phyloP scores from a whole-genome alignment of 2,113 vertebrate species.

The Mirza zaza region DNA sequence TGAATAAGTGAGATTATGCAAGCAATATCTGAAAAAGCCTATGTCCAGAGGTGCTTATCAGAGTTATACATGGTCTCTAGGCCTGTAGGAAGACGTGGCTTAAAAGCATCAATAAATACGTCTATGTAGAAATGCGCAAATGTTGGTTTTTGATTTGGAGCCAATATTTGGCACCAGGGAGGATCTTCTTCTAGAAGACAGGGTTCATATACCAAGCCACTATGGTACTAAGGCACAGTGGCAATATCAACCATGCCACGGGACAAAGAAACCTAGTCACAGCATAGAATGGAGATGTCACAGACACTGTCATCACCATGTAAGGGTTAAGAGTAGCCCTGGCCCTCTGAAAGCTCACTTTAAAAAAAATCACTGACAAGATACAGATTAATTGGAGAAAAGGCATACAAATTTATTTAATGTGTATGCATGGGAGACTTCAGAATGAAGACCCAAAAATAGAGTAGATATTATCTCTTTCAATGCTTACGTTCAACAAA shows the following conservation, averaged over 20 bases:
- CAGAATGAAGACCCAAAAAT: too few relatives aligned
- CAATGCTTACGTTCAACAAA: too few relatives aligned
- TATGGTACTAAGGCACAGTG: neutral
- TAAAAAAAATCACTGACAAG: too few relatives aligned
- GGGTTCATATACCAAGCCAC: neutral
- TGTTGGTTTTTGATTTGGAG: neutral
- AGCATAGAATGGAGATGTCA: neutral
- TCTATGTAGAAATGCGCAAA: neutral
- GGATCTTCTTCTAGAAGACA: neutral
- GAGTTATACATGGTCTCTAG: neutral
- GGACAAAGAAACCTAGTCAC: neutral
- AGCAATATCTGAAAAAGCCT: neutral
- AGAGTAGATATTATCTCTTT: too few relatives aligned
- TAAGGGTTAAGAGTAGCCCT: too few relatives aligned
- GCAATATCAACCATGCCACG: neutral
- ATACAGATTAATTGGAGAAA: too few relatives aligned
- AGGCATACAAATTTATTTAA: too few relatives aligned
- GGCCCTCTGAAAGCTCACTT: too few relatives aligned
- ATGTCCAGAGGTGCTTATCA: neutral
- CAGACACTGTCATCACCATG: neutral
- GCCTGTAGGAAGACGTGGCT: neutral
- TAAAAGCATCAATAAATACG: neutral
- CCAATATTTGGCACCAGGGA: neutral
- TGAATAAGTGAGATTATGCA: neutral
- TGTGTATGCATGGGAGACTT: too few relatives aligned